Base-by-base conservation (phyloP, 92 coral and sea anemone species). In the Umimayanthus kanabou region DNA sequence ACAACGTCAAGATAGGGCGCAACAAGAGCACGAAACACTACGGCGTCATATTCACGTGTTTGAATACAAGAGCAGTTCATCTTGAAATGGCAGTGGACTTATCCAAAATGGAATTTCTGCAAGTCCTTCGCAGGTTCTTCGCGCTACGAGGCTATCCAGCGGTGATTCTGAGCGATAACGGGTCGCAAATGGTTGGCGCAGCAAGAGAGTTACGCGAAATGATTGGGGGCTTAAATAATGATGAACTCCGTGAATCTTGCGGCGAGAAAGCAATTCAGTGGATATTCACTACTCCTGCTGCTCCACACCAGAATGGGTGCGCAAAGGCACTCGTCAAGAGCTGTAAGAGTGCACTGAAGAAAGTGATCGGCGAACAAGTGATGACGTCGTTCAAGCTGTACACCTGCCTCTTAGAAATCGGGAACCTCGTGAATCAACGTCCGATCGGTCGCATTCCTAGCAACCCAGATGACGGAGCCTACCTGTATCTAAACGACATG, bases 261-360 rank as follows among this genome's bases (percentile, higher is more conserved):
- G 91, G 91, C 14, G 91, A 89, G 42, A 86, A 58, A 50, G 92
- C 94, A 50, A 93, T 93, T 80, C 86, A 86, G 72, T 93, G 95
- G 93, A 85, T 64, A 69, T 93, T 91, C 76, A 81, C 55, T 11
- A 91, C 93, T 13, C 93, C 93, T 15, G 88, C 85, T 26, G 93
- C 93, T 42, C 92, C 95, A 18, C 95, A 86, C 80, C 95, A 93
- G 80, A 93, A 85, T 57, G 95, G 92, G 20, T 91, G 96, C 39
- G 92, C 92, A 11, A 92, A 93, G 83, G 85, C 92, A 3, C 77
- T 94, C 1, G 93, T 94, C 3, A 92, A 94, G 81, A 79, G 92
- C 40, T 84, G 89, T 82, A 94, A 92, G 86, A 85, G 49, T 42
- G 91, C 92, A 20, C 75, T 92, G 29, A 94, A 92, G 89, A 91